Evolutionary conservation across 2,888 invertebrate species (phyloP).

Genomic region (Cataglyphis livida): DNA sequence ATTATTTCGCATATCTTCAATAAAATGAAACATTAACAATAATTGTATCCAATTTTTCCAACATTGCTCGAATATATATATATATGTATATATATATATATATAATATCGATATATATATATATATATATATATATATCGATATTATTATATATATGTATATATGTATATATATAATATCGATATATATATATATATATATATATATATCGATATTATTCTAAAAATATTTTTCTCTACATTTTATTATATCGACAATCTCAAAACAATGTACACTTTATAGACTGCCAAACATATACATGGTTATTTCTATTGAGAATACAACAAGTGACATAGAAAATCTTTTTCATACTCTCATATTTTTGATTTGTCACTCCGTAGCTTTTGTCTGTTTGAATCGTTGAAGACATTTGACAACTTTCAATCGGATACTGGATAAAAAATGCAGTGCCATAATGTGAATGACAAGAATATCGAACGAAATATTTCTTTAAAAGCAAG

Average conservation of each 20-base stretch:
- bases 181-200: no score
- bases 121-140: no score
- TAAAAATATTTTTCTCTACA: neutral
- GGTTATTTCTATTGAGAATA: slow-evolving; percentile 13
- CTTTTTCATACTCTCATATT: slow-evolving; percentile 10
- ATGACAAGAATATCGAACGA: neutral
- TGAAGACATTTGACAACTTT: slow-evolving; percentile 33
- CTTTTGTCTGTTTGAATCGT: slow-evolving; percentile 25
- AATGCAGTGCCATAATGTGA: slow-evolving; percentile 1
- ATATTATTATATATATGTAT: no score
- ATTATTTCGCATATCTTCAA: neutral
- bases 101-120: no score
- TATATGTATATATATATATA: no score
- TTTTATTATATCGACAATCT: neutral
- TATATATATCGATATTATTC: neutral
- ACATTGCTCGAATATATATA: neutral
- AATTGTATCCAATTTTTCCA: neutral
- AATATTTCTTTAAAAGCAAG: slow-evolving; percentile 36
- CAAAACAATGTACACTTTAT: slow-evolving; percentile 8
- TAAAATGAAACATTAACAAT: neutral
- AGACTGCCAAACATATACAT: neutral
- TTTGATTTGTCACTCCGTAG: slow-evolving; percentile 38
- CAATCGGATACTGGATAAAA: slow-evolving; percentile 20
- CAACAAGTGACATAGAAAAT: slow-evolving; percentile 21
- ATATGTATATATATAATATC: no score